A percentile compares a stretch with the other conserved stretches of the same genome.
phyloP scores from a whole-genome alignment of 2,888 invertebrate species.

The Apamea anceps region DNA sequence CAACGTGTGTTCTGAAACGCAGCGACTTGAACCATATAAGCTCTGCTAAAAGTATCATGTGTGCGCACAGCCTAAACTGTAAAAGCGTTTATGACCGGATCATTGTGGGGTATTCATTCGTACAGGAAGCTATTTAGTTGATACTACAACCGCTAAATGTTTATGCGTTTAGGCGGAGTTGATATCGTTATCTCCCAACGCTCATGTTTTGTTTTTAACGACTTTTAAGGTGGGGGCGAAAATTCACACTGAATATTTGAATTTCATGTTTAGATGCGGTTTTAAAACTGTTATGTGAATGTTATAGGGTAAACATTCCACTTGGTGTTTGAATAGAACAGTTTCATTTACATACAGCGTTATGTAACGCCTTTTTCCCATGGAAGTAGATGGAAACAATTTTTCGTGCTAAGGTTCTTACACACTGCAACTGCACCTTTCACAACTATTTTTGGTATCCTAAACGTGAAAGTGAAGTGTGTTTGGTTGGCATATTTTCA shows the following conservation, averaged over 20 bases:
- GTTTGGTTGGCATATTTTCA: background rate
- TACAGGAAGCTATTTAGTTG: slow-evolving; percentile 70
- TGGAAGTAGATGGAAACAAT: background rate
- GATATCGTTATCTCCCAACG: slow-evolving; percentile 59
- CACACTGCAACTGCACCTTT: background rate
- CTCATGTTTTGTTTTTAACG: slow-evolving; percentile 59
- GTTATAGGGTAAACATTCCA: slow-evolving; percentile 48
- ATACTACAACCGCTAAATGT: slow-evolving; percentile 67
- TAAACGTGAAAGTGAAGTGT: background rate
- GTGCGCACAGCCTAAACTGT: slow-evolving; percentile 59
- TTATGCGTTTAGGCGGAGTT: slow-evolving; percentile 63
- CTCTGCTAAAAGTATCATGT: slow-evolving; percentile 27
- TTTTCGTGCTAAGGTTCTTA: background rate
- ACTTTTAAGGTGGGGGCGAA: slow-evolving; percentile 49
- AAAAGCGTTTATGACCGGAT: slow-evolving; percentile 71
- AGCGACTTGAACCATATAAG: background rate
- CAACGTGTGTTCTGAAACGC: background rate
- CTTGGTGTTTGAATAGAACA: slow-evolving; percentile 44
- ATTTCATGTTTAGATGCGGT: slow-evolving; percentile 32
- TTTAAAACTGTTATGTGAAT: slow-evolving; percentile 50
- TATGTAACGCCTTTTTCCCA: background rate
- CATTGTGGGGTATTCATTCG: slow-evolving; percentile 69
- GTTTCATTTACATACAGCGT: slow-evolving; percentile 42
- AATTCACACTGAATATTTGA: slow-evolving; percentile 47
- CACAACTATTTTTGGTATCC: background rate